A percentile compares a stretch with the other conserved stretches of the same genome.
Conservation (phyloP, 92 coral and sea anemone species). For the Epizoanthus illoricatus region DNA sequence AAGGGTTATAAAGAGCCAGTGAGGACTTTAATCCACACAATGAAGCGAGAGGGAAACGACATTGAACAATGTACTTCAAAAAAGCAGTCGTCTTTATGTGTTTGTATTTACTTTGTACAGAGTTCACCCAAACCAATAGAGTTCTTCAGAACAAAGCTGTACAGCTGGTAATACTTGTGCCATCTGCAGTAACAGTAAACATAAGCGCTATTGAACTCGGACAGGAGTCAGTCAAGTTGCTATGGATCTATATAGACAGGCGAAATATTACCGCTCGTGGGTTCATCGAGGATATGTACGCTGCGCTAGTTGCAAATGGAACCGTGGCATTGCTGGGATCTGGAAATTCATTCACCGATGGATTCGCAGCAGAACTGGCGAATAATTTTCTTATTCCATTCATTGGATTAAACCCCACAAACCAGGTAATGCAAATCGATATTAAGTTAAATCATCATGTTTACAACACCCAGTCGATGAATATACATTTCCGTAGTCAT, state of each 20-base stretch:
- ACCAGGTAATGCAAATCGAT: slow-evolving; percentile 14
- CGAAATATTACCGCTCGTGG: slow-evolving; percentile 1
- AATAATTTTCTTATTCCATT: slow-evolving; percentile 45
- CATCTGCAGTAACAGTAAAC: not conserved
- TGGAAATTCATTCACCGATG: slow-evolving; percentile 40
- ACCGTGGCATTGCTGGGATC: slow-evolving; percentile 52
- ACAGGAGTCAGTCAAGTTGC: slow-evolving; percentile 1
- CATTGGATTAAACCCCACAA: slow-evolving; percentile 36
- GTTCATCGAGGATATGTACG: slow-evolving; percentile 19
- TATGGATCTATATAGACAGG: slow-evolving; percentile 28
- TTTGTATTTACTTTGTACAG: not conserved
- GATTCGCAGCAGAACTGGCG: slow-evolving; percentile 44
- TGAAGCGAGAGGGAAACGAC: not conserved
- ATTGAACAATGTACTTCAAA: not conserved
- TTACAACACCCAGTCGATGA: not conserved
- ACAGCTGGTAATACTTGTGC: slow-evolving; percentile 13
- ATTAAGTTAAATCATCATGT: not conserved
- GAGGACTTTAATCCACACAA: not conserved
- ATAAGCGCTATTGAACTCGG: not conserved
- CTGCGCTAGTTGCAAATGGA: slow-evolving; percentile 8
- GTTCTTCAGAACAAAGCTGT: not conserved
- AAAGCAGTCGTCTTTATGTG: not conserved
- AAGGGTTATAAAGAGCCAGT: slow-evolving; percentile 7
- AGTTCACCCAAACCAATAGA: not conserved
- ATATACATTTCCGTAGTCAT: not conserved